A percentile compares a stretch with the other conserved stretches of the same genome.
Conservation (phyloP, 2,888 invertebrate genomes). For the Phengaris arion region DNA sequence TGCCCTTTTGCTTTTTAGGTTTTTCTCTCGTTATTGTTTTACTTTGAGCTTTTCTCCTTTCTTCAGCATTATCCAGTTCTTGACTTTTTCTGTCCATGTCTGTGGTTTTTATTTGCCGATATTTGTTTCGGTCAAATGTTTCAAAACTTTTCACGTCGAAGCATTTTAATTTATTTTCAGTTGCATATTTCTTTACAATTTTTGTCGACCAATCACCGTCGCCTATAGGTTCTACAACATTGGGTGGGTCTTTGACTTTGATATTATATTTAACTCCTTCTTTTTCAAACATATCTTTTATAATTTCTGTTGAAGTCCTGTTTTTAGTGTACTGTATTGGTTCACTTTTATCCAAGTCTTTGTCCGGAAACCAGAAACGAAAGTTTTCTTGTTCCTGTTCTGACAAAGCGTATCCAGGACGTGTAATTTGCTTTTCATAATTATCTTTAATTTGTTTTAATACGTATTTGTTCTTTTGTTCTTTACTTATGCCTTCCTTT, state of each 20-base stretch:
- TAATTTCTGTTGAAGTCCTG: background rate
- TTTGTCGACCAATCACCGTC: constrained; percentile 1
- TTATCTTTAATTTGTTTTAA: background rate
- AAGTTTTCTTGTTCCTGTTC: background rate
- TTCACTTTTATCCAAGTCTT: background rate
- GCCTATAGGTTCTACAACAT: background rate
- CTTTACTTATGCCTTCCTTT: background rate
- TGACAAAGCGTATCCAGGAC: background rate
- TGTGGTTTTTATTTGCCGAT: background rate
- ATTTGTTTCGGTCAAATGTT: background rate
- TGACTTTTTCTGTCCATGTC: background rate
- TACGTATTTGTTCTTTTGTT: background rate
- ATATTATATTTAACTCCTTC: background rate
- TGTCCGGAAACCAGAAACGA: constrained; percentile 3
- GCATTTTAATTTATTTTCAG: constrained; percentile 13
- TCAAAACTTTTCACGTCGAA: background rate
- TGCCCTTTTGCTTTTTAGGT: background rate
- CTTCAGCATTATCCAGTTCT: background rate
- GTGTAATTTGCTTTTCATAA: background rate
- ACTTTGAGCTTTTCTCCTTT: background rate
- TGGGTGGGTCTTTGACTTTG: background rate
- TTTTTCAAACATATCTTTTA: constrained; percentile 10
- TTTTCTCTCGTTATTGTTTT: background rate
- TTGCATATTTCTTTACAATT: constrained; percentile 16
- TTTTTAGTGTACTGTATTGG: background rate